Evolutionary conservation across 2,888 invertebrate species (phyloP).

Genomic region (Agonopterix arenella): DNA sequence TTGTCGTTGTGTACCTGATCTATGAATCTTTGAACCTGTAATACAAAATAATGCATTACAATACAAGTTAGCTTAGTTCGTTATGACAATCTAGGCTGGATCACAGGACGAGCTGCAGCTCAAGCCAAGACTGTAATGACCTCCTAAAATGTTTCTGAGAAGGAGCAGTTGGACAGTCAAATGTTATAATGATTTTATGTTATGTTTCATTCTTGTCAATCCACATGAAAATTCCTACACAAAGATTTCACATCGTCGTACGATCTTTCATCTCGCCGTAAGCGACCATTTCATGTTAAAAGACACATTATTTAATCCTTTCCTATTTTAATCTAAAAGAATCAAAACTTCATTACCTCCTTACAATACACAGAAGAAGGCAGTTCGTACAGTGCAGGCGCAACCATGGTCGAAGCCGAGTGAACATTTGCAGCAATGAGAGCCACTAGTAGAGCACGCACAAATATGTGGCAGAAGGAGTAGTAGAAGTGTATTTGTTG

Average conservation of each 20-base stretch:
- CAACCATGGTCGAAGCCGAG: constrained; percentile 62
- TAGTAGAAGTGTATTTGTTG: constrained; percentile 68
- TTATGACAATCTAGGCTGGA: too few relatives aligned
- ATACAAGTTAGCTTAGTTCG: too few relatives aligned
- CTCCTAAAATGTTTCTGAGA: neutral
- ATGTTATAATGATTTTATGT: too few relatives aligned
- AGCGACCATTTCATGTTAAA: too few relatives aligned
- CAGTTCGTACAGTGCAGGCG: constrained; percentile 71
- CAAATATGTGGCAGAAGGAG: constrained; percentile 74
- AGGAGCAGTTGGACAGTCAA: neutral
- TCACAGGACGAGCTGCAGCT: too few relatives aligned
- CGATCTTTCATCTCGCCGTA: too few relatives aligned
- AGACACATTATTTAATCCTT: neutral
- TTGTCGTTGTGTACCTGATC: constrained; percentile 74
- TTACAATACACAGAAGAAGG: constrained; percentile 71
- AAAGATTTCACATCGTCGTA: too few relatives aligned
- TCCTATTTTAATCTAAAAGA: too few relatives aligned
- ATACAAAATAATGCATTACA: constrained; percentile 1
- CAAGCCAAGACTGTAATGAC: neutral
- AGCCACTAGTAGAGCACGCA: constrained; percentile 74
- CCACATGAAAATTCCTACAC: neutral
- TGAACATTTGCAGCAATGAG: constrained; percentile 72
- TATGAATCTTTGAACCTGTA: constrained; percentile 74
- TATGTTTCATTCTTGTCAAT: too few relatives aligned
- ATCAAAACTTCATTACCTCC: constrained; percentile 53